Base-by-base conservation (phyloP, 1,140 invertebrate species). In the Microplitis mediator region DNA sequence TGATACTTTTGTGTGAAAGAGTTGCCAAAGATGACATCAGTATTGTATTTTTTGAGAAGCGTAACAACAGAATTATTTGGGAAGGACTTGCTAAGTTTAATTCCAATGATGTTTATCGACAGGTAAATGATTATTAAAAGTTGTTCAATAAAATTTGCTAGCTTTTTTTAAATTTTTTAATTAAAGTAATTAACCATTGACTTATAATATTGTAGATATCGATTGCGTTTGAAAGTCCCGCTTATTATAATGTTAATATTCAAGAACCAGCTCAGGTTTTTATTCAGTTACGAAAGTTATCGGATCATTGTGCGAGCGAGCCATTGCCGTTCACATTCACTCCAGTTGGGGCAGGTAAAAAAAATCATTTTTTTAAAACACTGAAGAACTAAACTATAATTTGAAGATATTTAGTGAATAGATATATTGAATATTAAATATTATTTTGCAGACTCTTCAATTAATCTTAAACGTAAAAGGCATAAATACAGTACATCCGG, bases 1-100 rank as follows among this genome's bases (percentile, higher is more conserved):
- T 99, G 71, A 97, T 98, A 71, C 87, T 99, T 60, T 89, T 98
- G 0, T 98, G 96, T 88, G 96, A 98, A 86, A 97, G 97, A 90
- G 92, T 95, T 62, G 89, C 91, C 51, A 93, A 93, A 84, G 96
- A 98, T 87, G 97, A 98, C 83, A 97, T 98, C 76, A 90, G 94
- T 78, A 90, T 99, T 66, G 87, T 94, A 60, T 97, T 99, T 86
- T 98, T 90, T 83, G 94, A 98, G 87, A 93, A 95, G 85, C 88
- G 90, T 72, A 89, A 92, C 78, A 93, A 92, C 0, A 84, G 90
- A 50, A 77, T 92, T 0, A 84, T 92, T 32, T 99, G 97, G 97
- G 95, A 97, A 88, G 94, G 89, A 56, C 91, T 89, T 72, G 96
- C 92, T 1, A 95, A 97, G 75, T 95, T 97, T 84, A 92, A 95